A percentile compares a stretch with the other conserved stretches of the same genome.
Conservation (phyloP, 2,888 invertebrate genomes). For the Lycia hirtaria region DNA sequence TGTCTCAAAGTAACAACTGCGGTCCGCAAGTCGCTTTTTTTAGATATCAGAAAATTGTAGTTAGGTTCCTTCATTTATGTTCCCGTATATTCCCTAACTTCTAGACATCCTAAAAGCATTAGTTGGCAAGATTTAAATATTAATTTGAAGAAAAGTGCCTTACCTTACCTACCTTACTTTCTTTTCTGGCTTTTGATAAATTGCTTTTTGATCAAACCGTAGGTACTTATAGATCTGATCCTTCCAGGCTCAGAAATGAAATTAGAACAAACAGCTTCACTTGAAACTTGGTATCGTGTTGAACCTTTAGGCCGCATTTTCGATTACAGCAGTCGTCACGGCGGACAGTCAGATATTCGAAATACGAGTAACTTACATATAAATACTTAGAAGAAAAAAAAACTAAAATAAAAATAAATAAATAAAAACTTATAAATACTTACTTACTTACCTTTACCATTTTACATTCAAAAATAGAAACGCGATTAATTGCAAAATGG, state of each 20-base stretch:
- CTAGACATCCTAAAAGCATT: constrained; percentile 40
- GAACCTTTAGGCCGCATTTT: not conserved
- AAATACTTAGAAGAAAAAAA: no score
- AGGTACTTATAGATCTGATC: constrained; percentile 28
- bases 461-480: no score
- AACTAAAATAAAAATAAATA: no score
- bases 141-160: constrained; percentile 47
- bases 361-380: no score
- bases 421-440: no score
- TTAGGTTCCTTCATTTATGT: not conserved
- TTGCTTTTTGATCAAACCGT: constrained; percentile 43
- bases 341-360: no score
- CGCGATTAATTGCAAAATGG: no score
- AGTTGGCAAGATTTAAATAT: constrained; percentile 51
- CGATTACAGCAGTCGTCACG: not conserved
- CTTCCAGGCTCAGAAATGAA: constrained; percentile 17
- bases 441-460: no score
- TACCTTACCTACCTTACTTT: no score
- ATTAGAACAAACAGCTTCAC: constrained; percentile 8
- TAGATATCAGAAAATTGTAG: not conserved
- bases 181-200: constrained; percentile 36
- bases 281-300: constrained; percentile 3
- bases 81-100: constrained; percentile 4
- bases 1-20: not conserved
- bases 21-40: not conserved